phyloP scores from a whole-genome alignment of 2,113 vertebrate genomes.

The Pseudonaja textilis region DNA sequence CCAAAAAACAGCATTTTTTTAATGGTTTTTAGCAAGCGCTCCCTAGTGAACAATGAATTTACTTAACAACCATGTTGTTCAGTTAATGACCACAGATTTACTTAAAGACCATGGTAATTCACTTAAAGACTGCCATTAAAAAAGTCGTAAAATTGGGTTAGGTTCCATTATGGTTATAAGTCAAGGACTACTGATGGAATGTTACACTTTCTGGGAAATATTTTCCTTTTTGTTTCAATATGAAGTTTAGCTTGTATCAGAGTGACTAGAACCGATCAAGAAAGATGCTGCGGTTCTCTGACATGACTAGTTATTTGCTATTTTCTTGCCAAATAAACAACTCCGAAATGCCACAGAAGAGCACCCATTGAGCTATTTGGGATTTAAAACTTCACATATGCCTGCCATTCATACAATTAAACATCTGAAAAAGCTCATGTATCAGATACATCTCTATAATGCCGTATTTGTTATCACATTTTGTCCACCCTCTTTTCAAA shows the following conservation, averaged over 20 bases:
- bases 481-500: neutral
- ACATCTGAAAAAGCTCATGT: neutral
- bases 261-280: neutral
- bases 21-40: neutral
- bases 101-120: neutral
- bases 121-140: neutral
- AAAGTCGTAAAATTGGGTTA: neutral
- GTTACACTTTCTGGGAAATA: neutral
- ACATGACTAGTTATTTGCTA: neutral
- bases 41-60: neutral
- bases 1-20: neutral
- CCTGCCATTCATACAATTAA: neutral
- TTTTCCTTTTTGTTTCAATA: neutral
- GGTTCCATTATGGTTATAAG: neutral
- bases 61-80: neutral
- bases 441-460: neutral
- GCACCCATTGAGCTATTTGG: neutral
- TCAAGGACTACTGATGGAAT: neutral
- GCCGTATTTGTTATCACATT: neutral
- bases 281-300: neutral
- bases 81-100: neutral
- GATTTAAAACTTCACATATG: neutral
- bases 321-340: neutral
- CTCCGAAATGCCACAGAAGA: neutral
- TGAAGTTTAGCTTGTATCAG: neutral